Conservation (phyloP, 2,113 vertebrate species). For the Entelurus aequoreus region DNA sequence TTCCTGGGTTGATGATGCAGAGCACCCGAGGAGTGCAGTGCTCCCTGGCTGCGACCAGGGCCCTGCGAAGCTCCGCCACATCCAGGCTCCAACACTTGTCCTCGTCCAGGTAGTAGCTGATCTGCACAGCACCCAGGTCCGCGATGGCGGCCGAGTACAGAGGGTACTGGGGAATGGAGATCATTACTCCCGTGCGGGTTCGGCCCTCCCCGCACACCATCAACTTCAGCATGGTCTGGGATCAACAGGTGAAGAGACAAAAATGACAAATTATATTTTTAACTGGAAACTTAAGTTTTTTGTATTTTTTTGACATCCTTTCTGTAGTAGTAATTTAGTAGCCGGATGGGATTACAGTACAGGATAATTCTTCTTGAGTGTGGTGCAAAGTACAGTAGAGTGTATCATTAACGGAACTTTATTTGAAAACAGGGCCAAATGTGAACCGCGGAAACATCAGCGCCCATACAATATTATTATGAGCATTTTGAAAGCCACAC, state of each 20-base stretch:
- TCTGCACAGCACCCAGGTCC: constrained; percentile 76
- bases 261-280: background rate
- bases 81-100: constrained; percentile 82
- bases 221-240: constrained; percentile 82
- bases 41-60: constrained; percentile 66
- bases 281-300: no score
- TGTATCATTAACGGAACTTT: constrained; percentile 39
- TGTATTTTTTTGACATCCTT: no score
- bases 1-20: constrained; percentile 91
- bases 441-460: background rate
- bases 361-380: background rate
- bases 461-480: background rate
- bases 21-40: constrained; percentile 79
- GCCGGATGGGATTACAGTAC: constrained; percentile 2
- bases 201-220: constrained; percentile 76
- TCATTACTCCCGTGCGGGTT: constrained; percentile 79
- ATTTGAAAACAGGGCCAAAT: background rate
- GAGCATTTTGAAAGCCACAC: background rate
- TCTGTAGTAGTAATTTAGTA: background rate
- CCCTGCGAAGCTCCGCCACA: constrained; percentile 71
- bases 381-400: constrained; percentile 28
- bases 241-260: background rate
- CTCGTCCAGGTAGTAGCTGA: constrained; percentile 86
- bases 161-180: constrained; percentile 91
- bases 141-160: constrained; percentile 85